Evolutionary conservation across 2,113 vertebrate species (phyloP), one percentile per base, ranked within the genome.

Genomic region (Pteronura brasiliensis): DNA sequence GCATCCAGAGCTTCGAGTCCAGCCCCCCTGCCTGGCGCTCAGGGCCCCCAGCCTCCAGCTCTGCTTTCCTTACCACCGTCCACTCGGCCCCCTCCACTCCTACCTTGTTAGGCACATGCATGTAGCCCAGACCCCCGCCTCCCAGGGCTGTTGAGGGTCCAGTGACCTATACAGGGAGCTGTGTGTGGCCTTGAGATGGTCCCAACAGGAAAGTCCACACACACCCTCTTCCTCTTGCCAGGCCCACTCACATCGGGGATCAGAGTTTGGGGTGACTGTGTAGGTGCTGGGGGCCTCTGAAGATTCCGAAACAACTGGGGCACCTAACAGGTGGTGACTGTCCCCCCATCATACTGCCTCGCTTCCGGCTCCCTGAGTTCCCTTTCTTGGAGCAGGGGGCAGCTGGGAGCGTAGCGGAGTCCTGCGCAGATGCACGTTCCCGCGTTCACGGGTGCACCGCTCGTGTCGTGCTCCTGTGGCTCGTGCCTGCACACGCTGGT

Each of bases 341-440:
- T 81, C 83, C 29, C 57, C 44, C 72, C 29, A 7, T 63, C 65
- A 31, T 2, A 34, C 15, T 52, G 7, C 61, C 83, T 57, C 15
- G 18, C 31, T 42, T 39, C 49, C 23, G 5, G 39, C 20, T 79
- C 31, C 85, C 71, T 11, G 20, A 52, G 44, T 74, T 87, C 85
- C 27, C 5, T 34, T 39, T 69, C 71, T 17, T 15, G 39, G 39
- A 81, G 65, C 34, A 8, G 44, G 20, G 42, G 67, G 12, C 31
- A 14, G 12, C 15, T 13, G 29, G 71, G 69, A 10, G 11, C n/a
- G 14, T 4, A n/a, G 11, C 20, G 42, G 36, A 47, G 49, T 76
- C 52, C 15, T 0, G 13, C 5, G 1, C 9, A 21, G 82, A 36
- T 9, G n/a, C 11, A 4, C 3, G 1, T 18, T 52, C 77, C 71